These are phyloP conservation scores for Hofmannophila pseudospretella DNA, from an alignment of 2,888 invertebrate genomes.

Conservation along the genomic window DNA sequence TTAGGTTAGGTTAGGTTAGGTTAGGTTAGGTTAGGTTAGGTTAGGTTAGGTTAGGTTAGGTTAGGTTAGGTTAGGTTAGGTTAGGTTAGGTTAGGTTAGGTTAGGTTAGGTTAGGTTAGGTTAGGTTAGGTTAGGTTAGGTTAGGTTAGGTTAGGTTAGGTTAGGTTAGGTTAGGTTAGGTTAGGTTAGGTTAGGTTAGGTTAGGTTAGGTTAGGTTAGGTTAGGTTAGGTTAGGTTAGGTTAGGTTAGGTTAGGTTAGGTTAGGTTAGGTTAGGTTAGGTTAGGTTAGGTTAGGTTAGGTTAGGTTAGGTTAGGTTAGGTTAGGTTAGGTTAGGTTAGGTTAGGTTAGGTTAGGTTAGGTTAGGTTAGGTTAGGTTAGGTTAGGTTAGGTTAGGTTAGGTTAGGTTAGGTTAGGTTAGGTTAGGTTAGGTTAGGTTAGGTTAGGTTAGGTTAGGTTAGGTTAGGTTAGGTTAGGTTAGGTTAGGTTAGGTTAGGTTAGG, in stretches of 20 bases:
- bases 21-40: conserved; percentile 21
- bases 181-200: conserved; percentile 7
- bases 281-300: conserved; percentile 9
- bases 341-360: conserved; percentile 9
- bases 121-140: conserved; percentile 11
- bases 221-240: conserved; percentile 9
- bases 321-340: conserved; percentile 9
- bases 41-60: conserved; percentile 18
- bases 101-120: conserved; percentile 9
- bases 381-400: conserved; percentile 9
- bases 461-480: conserved; percentile 11
- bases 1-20: conserved; percentile 18
- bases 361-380: conserved; percentile 9
- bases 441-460: conserved; percentile 11
- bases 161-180: conserved; percentile 5
- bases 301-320: conserved; percentile 9
- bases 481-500: conserved; percentile 11
- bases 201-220: conserved; percentile 8
- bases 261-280: conserved; percentile 8
- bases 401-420: conserved; percentile 9
- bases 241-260: conserved; percentile 9
- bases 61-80: conserved; percentile 10
- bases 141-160: conserved; percentile 6
- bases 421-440: conserved; percentile 11
- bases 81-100: conserved; percentile 8